A percentile compares a stretch with the other conserved stretches of the same genome.
phyloP scores from a whole-genome alignment of 2,113 vertebrate genomes.

The Choloepus hoffmanni region DNA sequence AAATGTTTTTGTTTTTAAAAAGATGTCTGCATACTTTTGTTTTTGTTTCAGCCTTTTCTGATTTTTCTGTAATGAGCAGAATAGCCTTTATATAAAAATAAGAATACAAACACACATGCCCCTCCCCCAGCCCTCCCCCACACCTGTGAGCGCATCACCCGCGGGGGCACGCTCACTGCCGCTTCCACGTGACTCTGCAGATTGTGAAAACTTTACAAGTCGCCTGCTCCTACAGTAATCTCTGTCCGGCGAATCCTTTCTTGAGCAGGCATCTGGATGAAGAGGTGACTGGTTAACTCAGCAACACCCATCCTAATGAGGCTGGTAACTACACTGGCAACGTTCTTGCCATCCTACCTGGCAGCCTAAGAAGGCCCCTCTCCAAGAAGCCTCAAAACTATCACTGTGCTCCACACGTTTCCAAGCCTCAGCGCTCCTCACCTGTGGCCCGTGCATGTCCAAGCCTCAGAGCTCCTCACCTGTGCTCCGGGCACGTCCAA shows the following conservation, averaged over 20 bases:
- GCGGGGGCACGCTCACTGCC: background rate
- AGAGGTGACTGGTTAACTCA: background rate
- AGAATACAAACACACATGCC: background rate
- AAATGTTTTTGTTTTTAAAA: background rate
- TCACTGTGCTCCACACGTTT: too few species aligned
- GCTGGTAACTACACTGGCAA: background rate
- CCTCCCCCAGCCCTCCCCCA: background rate
- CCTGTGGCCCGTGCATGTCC: background rate
- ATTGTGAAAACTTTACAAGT: background rate
- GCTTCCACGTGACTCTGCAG: background rate
- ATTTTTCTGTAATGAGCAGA: background rate
- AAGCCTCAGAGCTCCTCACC: too few species aligned
- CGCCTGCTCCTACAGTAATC: background rate
- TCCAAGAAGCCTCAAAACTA: background rate
- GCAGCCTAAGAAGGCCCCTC: background rate
- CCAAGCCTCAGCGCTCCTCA: background rate
- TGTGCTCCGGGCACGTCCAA: too few species aligned
- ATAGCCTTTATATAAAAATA: background rate
- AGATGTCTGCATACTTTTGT: background rate
- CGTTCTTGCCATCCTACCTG: background rate
- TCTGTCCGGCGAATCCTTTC: background rate
- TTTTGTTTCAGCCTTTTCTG: background rate
- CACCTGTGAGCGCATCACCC: too few species aligned
- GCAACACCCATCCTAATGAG: background rate
- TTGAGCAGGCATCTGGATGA: background rate